phyloP scores from a whole-genome alignment of 2,113 vertebrate genomes.

The Phalacrocorax aristotelis region DNA sequence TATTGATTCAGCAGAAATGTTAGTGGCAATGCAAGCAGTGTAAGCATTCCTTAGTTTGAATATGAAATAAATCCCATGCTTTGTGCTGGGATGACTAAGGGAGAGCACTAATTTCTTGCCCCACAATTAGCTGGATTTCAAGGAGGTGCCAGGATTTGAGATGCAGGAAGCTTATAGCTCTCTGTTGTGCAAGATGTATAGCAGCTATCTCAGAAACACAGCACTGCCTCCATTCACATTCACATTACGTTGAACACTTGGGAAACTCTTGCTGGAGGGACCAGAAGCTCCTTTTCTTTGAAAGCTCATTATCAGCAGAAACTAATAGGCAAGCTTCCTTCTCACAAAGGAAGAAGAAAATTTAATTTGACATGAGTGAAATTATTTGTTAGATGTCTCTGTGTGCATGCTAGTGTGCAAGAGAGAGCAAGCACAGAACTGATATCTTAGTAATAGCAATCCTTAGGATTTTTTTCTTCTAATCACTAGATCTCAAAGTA shows the following conservation, averaged over 20 bases:
- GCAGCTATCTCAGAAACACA: background rate
- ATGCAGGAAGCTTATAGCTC: background rate
- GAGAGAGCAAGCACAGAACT: background rate
- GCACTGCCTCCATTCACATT: background rate
- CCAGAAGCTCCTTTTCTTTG: background rate
- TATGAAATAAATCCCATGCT: background rate
- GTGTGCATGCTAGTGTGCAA: background rate
- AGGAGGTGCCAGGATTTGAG: background rate
- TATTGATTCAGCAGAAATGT: background rate
- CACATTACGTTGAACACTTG: background rate
- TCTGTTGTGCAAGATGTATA: background rate
- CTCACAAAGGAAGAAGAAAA: background rate
- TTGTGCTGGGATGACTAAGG: background rate
- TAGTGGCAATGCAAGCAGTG: background rate
- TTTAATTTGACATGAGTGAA: background rate
- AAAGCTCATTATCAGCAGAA: constrained; percentile 1
- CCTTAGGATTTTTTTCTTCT: background rate
- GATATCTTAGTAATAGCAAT: background rate
- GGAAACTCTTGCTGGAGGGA: background rate
- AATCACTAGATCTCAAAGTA: background rate
- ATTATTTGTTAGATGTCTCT: background rate
- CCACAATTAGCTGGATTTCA: background rate
- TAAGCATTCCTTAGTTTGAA: background rate
- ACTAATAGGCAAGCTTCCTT: background rate
- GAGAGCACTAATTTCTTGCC: background rate